Base-by-base conservation (phyloP, 2,113 vertebrate species). In the Cyprinus carpio region DNA sequence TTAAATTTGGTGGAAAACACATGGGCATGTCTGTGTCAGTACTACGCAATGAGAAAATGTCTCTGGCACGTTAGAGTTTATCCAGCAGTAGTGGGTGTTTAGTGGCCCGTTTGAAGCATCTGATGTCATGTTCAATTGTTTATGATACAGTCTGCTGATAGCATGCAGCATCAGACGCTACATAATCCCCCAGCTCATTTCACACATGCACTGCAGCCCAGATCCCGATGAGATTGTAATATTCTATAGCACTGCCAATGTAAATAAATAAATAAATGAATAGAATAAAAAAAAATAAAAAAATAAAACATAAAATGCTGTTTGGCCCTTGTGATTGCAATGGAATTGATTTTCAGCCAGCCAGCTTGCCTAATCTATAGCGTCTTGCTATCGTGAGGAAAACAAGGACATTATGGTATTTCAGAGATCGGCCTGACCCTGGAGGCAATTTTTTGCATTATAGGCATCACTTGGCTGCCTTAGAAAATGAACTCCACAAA, bases 51-150 rank as follows among this genome's bases (percentile, higher is more conserved):
- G 67, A 56, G 71, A 12, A 46, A 78, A 58, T 16, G 54, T 60
- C 62, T 25, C 25, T 78, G 60, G 56, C 72, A 83, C 31, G 25
- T 83, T 62, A 58, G 60, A 76, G 71, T 12, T 13, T 37, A 43
- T 74, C 37, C 46, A 18, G 74, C 51, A 25, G 60, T 86, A 82
- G 89, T 69, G 69, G 62, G 83, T 81, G 85, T 86, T 84, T 46
- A 67, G 49, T 23, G 46, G 87, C 78, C 69, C 27, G 40, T 89
- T 86, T 86, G 74, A 82, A 71, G 37, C n/a, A 67, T 87, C 88
- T 85, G 46, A 79, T 90, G 87, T 84, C 87, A 82, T 86, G 80
- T 88, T 90, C 85, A 46, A 85, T 90, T 89, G 89, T 86, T 83
- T 87, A 86, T 90, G 65, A 86, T 89, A 62, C 60, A 83, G 31